Evolutionary conservation across 1,140 invertebrate species (phyloP), one percentile per base, ranked within the genome.

Genomic region (Tetramorium alpestre): DNA sequence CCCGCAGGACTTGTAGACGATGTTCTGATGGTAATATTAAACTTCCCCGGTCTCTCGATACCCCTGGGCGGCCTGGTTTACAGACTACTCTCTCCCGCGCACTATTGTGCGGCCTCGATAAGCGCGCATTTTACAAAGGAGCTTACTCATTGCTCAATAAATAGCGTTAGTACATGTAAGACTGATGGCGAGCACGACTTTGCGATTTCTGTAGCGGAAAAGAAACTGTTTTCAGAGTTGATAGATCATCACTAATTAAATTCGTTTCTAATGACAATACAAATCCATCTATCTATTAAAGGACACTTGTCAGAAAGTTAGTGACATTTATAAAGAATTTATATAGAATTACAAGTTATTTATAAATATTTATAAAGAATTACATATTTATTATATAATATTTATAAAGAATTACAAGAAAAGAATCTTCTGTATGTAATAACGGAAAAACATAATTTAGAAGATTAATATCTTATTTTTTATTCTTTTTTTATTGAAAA

Each of bases 11-110:
- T 87, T 81, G 77, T 75, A 84, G 67, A 80, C 78, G 49, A 67
- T 78, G 76, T 80, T 69, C 85, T 75, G 78, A 87, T 84, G 62
- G 86, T 87, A 87, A 87, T 87, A 87, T 87, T 70, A 87, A 87
- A 87, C 86, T 87, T 87, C 69, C 54, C 69, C 58, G 28, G 77
- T 81, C 64, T 86, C 67, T 51, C 69, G 69, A 87, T 84, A 51
- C 54, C 86, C 65, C 80, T 80, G 22, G 60, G 80, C 87, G 51
- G 69, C 69, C 44, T 84, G 80, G 80, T 84, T 84, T 84, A 84
- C 80, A 70, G 78, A 60, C 33, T 69, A 25, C 65, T 69, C 80
- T 84, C 77, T 67, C 13, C n/a, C 41, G 54, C 54, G 69, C 54
- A 73, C 69, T 73, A 84, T 84, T 84, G 69, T 84, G 69, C 67